Percentiles rank a stretch among this genome's conserved stretches.
phyloP scores from a whole-genome alignment of 2,888 invertebrate species.

The Drosophila paranaensis region DNA sequence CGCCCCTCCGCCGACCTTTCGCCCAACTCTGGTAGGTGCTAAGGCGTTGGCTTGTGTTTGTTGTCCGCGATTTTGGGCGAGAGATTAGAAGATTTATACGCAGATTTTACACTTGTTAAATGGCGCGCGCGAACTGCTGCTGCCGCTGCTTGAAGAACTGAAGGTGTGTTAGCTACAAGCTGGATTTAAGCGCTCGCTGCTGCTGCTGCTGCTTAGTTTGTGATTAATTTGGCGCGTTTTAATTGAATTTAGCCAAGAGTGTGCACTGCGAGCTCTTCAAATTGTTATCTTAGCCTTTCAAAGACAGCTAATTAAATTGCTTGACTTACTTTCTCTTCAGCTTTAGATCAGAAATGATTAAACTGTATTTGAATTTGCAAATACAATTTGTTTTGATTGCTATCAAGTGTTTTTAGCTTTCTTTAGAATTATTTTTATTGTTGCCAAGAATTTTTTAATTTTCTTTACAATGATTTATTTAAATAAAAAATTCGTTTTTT shows the following conservation, averaged over 20 bases:
- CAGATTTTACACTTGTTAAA: slow-evolving; percentile 71
- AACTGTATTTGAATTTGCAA: neutral
- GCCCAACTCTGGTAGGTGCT: slow-evolving; percentile 46
- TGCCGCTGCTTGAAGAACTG: neutral
- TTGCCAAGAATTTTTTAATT: neutral
- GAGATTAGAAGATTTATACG: slow-evolving; percentile 74
- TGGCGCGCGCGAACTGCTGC: slow-evolving; percentile 25
- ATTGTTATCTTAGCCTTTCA: slow-evolving; percentile 10
- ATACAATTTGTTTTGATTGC: neutral
- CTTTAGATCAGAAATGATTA: neutral
- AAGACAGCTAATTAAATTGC: slow-evolving; percentile 39
- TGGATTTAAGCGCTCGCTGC: slow-evolving; percentile 10
- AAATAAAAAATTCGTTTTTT: too few relatives aligned
- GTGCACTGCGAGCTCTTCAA: slow-evolving; percentile 3
- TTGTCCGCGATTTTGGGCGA: slow-evolving; percentile 54
- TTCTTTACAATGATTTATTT: neutral
- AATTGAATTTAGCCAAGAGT: slow-evolving; percentile 43
- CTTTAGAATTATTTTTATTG: neutral
- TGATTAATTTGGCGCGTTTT: slow-evolving; percentile 28
- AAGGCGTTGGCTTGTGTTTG: slow-evolving; percentile 58
- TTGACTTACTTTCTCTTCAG: slow-evolving; percentile 1
- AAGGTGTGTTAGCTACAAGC: slow-evolving; percentile 10
- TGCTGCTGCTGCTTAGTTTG: slow-evolving; percentile 6
- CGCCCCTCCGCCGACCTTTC: neutral
- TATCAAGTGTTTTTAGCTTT: slow-evolving; percentile 16